These are phyloP conservation scores for Macheiramphus alcinus DNA, from an alignment of 2,113 vertebrate species.

Conservation along the genomic window DNA sequence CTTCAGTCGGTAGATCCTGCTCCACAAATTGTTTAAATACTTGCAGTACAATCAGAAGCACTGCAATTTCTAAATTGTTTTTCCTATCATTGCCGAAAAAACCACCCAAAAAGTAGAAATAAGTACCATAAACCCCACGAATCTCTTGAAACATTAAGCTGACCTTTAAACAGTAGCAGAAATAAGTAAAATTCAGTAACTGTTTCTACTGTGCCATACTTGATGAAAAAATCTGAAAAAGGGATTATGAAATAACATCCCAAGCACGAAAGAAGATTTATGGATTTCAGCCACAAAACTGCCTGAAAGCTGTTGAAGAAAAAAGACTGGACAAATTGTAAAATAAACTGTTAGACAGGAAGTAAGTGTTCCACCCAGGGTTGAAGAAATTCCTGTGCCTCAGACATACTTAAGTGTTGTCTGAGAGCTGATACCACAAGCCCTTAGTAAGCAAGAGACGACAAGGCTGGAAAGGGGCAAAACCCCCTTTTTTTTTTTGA, in stretches of 20 bases:
- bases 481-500: neutral
- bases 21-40: neutral
- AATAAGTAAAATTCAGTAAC: neutral
- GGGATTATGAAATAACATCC: neutral
- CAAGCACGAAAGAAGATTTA: accelerated
- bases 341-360: neutral
- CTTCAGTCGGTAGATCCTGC: neutral
- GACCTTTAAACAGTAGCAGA: neutral
- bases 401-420: neutral
- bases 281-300: neutral
- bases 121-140: neutral
- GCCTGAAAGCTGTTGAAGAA: neutral
- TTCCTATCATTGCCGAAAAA: neutral
- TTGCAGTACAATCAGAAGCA: neutral
- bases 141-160: neutral
- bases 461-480: neutral
- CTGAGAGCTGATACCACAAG: neutral
- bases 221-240: neutral
- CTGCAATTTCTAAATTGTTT: neutral
- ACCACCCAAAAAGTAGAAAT: neutral
- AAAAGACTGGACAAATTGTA: neutral
- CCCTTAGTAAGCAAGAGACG: neutral
- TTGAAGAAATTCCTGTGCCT: neutral
- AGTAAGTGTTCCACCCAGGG: neutral
- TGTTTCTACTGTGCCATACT: neutral